phyloP scores from a whole-genome alignment of 2,888 invertebrate species.

The Hofmannophila pseudospretella region DNA sequence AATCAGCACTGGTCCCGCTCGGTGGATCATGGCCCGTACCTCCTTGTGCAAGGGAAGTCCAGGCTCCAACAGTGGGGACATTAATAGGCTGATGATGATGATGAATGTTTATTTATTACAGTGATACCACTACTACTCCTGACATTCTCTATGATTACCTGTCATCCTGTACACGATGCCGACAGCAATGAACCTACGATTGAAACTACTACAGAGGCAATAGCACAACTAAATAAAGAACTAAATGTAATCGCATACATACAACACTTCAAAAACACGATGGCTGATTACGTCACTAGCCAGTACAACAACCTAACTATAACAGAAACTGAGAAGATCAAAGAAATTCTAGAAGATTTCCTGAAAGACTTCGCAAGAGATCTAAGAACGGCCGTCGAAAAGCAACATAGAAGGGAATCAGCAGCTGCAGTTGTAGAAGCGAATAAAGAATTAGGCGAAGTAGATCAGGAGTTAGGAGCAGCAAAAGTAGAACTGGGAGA shows the following conservation, averaged over 20 bases:
- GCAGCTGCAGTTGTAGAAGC: slow-evolving; percentile 9
- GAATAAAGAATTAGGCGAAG: too few relatives aligned
- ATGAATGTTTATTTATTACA: background rate
- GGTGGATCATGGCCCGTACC: too few relatives aligned
- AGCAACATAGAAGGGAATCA: slow-evolving; percentile 7
- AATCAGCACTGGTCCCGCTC: too few relatives aligned
- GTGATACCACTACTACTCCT: background rate
- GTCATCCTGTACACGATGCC: background rate
- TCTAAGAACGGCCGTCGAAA: slow-evolving; percentile 23
- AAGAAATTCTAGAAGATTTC: slow-evolving; percentile 26
- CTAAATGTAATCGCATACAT: slow-evolving; percentile 12
- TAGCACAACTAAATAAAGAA: background rate
- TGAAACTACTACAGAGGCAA: background rate
- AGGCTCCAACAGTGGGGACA: too few relatives aligned
- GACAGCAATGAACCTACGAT: background rate
- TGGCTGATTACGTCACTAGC: slow-evolving; percentile 15
- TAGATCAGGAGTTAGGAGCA: slow-evolving; percentile 2
- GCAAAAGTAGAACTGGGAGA: slow-evolving; percentile 2
- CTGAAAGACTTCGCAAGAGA: slow-evolving; percentile 28
- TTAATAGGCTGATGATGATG: too few relatives aligned
- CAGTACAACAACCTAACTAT: slow-evolving; percentile 16
- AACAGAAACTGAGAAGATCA: slow-evolving; percentile 18
- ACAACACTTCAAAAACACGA: slow-evolving; percentile 17
- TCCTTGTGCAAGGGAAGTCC: too few relatives aligned
- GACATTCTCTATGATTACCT: background rate